Base-by-base conservation (phyloP, 2,888 invertebrate species). In the Malacosoma neustria region DNA sequence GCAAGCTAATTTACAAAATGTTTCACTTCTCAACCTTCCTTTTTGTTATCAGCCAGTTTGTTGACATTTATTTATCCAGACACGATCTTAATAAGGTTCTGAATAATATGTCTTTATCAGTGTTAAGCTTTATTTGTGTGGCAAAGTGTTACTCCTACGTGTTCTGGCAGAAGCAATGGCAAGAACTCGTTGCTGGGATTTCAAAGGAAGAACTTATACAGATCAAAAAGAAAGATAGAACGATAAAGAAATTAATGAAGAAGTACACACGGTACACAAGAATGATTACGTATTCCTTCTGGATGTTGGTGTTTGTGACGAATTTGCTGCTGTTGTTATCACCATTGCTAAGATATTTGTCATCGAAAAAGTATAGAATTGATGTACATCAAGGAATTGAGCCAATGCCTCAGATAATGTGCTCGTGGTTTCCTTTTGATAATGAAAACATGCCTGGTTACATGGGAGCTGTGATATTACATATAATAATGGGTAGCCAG, bases 391-490 rank as follows among this genome's bases (percentile, higher is more conserved):
- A 49, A n/a, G 71, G 63, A 0, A 42, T 43, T 2, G 67, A 71
- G 29, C 57, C 68, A 0, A 56, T 64, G 14, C 74, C 76, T 0
- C 68, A 68, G 40, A 70, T 80, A 32, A 32, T 77, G 15, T 57
- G 48, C 43, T 69, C 71, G 1, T 80, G 80, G 80, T 72, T 73
- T 39, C 80, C 81, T 0, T 75, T 77, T 41, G 61, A 80, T 43
- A 61, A 63, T 29, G 60, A 48, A 1, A 58, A 56, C 37, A 57
- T 64, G 51, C 69, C 74, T 1, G 80, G 74, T 2, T 77, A 71
- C 45, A 30, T 58, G 1, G 45, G 49, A n/a, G 58, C 62, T 3
- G 39, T 61, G 29, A 13, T 58, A 3, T 29, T 69, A 11, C 71
- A 80, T n/a, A 39, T 67, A 0, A 2, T 50, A 1, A 60, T 75